Conservation (phyloP, 2,113 vertebrate species). For the Corythoichthys haematopterus region DNA sequence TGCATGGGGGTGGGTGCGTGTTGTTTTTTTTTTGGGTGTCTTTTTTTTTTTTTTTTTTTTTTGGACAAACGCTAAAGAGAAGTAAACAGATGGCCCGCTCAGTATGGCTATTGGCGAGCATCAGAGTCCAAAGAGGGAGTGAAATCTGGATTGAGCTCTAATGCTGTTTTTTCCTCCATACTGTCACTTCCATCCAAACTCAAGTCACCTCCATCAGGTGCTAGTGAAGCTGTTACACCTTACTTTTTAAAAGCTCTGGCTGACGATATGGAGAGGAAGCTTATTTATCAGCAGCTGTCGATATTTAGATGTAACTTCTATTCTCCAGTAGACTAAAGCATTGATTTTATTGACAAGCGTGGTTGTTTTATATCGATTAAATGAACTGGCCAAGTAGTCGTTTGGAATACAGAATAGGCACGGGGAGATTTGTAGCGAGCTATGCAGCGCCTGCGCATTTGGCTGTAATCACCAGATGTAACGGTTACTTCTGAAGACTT, state of each 20-base stretch:
- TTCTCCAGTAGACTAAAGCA: constrained; percentile 32
- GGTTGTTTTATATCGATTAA: constrained; percentile 53
- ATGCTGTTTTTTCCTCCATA: constrained; percentile 32
- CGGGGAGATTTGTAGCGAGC: constrained; percentile 36
- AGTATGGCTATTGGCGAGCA: constrained; percentile 56
- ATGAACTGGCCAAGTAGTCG: constrained; percentile 42
- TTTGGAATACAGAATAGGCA: constrained; percentile 16
- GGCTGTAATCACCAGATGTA: neutral
- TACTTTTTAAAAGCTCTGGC: constrained; percentile 53
- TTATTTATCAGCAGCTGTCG: constrained; percentile 53
- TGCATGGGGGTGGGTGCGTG: constrained; percentile 32
- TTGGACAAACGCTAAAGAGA: constrained; percentile 53
- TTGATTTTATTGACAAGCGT: constrained; percentile 42
- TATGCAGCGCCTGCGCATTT: neutral
- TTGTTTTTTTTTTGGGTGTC: constrained; percentile 49
- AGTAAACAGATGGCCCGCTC: constrained; percentile 66
- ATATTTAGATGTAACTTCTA: constrained; percentile 51
- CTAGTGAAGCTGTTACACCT: constrained; percentile 37
- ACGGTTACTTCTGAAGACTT: constrained; percentile 21
- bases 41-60: constrained; percentile 57
- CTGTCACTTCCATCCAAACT: constrained; percentile 29
- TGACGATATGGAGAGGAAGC: constrained; percentile 41
- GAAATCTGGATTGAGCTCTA: constrained; percentile 37
- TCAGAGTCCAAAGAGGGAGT: constrained; percentile 46
- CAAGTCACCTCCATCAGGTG: constrained; percentile 40